Evolutionary conservation across 2,888 invertebrate species (phyloP), one percentile per base, ranked within the genome.

Genomic region (Lottia gigantea): DNA sequence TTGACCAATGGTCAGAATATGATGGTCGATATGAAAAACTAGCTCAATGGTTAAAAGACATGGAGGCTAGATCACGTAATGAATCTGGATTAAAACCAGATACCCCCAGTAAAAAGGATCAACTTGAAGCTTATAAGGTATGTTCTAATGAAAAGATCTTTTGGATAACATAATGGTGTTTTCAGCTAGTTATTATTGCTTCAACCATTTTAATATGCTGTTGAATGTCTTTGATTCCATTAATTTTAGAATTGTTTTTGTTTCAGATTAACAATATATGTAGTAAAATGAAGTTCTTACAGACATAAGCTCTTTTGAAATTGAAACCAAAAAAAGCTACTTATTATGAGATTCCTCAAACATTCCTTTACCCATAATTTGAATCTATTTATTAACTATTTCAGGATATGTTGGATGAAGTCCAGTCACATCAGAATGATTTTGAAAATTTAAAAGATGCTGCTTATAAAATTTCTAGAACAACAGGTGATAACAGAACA

Each of bases 1-100:
- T 85, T 71, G 81, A 83, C 69, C 85, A 86, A 70, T 95, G 95
- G 93, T 92, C 93, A 80, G 92, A 93, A 76, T 96, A 95, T 86
- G 95, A 96, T 85, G 89, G 90, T 12, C 90, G 93, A 25, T 92
- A 94, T 68, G 95, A 96, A 77, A 91, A 91, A n/a, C 92, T 95
- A 61, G 94, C 94, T 15, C 93, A 93, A 80, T 97, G 97, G 97
- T 92, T 97, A 78, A 93, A 95, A 82, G 91, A 92, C 45, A 93
- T 93, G 83, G 97, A 97, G 90, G 91, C 92, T 2, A 92, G 93
- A 68, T 94, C 97, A 84, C 74, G 84, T 23, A 92, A 95, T 67
- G 95, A 96, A 82, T 95, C 96, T 85, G 93, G 93, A 77, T 90
- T 96, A 2, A 93, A 95, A 87, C 93, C 94, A 0, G 93, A 93